phyloP scores from a whole-genome alignment of 1,140 invertebrate species.

The Drosophila navojoa region DNA sequence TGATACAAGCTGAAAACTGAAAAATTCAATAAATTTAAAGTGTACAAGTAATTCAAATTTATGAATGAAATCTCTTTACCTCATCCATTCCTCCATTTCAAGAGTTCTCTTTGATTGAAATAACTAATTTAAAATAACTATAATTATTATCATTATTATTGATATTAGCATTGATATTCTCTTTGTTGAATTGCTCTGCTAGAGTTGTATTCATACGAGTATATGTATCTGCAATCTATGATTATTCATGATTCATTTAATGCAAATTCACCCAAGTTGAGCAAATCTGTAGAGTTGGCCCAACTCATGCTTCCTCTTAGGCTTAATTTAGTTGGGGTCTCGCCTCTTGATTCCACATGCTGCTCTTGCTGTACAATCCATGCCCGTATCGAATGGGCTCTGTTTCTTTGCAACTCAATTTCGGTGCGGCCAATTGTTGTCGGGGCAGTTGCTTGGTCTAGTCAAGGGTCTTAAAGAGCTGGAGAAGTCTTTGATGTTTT shows the following conservation, averaged over 20 bases:
- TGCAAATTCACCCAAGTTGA: too few species aligned
- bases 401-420: constrained; percentile 1
- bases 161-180: neutral
- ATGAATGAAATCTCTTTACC: too few species aligned
- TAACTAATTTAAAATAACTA: too few species aligned
- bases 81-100: too few species aligned
- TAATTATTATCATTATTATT: neutral
- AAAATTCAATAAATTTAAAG: too few species aligned
- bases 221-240: neutral
- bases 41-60: too few species aligned
- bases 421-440: neutral
- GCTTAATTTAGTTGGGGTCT: neutral
- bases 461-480: constrained; percentile 13
- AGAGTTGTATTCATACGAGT: neutral
- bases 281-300: neutral
- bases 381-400: constrained; percentile 4
- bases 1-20: too few species aligned
- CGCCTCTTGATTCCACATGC: constrained; percentile 1
- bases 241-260: neutral
- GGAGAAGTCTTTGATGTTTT: constrained; percentile 34
- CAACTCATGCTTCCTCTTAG: neutral
- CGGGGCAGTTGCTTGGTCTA: constrained; percentile 1
- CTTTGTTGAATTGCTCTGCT: too few species aligned
- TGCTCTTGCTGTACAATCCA: too few species aligned
- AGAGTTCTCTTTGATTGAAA: too few species aligned